phyloP scores from a whole-genome alignment of 1,140 invertebrate species.

The Hylaeus volcanicus region DNA sequence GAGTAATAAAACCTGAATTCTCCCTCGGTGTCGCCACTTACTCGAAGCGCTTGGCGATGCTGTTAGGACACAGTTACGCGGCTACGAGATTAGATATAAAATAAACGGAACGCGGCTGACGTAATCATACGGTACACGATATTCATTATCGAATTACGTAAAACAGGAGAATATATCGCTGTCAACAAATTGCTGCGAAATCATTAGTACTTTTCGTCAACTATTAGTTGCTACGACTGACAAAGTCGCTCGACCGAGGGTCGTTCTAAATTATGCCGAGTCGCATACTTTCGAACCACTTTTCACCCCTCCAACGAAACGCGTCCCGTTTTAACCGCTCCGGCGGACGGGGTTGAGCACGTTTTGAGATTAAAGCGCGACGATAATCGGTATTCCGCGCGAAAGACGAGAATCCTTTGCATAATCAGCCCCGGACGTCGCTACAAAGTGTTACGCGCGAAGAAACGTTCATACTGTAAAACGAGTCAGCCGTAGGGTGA shows the following conservation, averaged over 20 bases:
- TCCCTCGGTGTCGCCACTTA: neutral
- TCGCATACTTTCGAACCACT: neutral
- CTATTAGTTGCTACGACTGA: no score
- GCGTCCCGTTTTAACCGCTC: neutral
- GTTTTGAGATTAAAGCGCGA: neutral
- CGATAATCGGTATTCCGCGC: conserved; percentile 37
- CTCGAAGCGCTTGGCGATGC: no score
- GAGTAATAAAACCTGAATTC: conserved; percentile 3
- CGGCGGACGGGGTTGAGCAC: neutral
- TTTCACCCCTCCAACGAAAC: neutral
- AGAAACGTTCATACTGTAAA: conserved; percentile 23
- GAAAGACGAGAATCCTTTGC: conserved; percentile 12
- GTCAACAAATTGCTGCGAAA: no score
- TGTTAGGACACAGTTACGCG: no score
- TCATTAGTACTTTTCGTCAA: no score
- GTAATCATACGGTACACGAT: no score
- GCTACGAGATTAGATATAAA: no score
- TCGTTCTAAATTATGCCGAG: neutral
- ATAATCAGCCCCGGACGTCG: conserved; percentile 9
- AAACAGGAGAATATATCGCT: no score
- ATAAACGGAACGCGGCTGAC: no score
- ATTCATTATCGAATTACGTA: no score
- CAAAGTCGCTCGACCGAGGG: no score
- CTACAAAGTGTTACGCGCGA: conserved; percentile 17
- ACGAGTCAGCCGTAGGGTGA: neutral